Percentiles rank a stretch among this genome's conserved stretches.
These are phyloP conservation scores for Odontothrips loti DNA, from an alignment of 2,888 invertebrate species.

Conservation along the genomic window DNA sequence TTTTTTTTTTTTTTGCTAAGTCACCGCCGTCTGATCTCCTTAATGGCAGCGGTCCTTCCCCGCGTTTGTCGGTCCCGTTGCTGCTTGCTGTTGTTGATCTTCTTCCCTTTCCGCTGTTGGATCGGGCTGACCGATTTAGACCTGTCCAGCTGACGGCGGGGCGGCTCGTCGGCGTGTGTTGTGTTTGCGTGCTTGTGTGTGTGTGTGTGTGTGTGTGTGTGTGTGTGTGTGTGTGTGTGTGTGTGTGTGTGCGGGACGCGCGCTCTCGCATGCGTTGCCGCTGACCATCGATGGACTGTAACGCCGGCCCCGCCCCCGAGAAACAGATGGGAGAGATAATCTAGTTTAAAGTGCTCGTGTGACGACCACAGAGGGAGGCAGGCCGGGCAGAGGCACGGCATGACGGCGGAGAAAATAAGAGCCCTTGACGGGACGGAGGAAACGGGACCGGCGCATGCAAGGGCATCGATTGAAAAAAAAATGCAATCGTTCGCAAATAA, in stretches of 20 bases:
- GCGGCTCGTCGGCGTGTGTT: not conserved
- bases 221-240: not conserved
- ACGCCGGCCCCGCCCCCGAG: not conserved
- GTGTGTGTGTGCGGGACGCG: not conserved
- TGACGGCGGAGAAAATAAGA: no score
- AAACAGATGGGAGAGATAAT: not conserved
- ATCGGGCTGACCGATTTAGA: slow-evolving; percentile 10
- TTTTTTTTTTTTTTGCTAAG: no score
- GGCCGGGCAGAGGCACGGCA: no score
- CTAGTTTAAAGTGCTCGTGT: not conserved
- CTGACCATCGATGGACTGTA: not conserved
- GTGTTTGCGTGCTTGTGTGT: not conserved
- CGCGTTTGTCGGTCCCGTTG: no score
- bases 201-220: not conserved
- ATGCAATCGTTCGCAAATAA: no score
- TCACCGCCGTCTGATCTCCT: no score
- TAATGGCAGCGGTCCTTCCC: no score
- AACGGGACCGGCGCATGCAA: no score
- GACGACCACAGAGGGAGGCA: not conserved
- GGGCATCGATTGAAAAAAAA: not conserved
- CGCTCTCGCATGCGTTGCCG: slow-evolving; percentile 6
- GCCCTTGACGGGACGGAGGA: no score
- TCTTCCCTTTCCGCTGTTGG: not conserved
- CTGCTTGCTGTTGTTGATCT: not conserved
- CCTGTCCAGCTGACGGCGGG: slow-evolving; percentile 4